phyloP scores from a whole-genome alignment of 1,140 invertebrate genomes.

The Matsumurasca onukii region DNA sequence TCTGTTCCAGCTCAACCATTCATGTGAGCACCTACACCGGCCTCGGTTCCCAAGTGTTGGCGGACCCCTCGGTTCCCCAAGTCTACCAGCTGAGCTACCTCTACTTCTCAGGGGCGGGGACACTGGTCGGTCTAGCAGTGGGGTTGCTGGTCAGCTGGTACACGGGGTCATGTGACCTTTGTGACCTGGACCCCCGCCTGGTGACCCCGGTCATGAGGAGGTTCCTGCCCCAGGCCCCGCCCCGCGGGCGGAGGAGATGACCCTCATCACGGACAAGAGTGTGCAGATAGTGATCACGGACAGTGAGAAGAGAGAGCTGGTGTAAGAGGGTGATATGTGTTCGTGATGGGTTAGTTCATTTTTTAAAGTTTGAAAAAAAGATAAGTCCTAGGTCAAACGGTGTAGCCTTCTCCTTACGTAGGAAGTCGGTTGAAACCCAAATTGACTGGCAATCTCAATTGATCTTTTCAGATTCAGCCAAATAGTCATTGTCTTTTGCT shows the following conservation, averaged over 20 bases:
- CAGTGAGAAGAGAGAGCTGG: no score
- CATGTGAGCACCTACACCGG: background rate
- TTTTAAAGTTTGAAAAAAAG: no score
- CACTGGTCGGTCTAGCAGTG: conserved; percentile 59
- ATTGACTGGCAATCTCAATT: no score
- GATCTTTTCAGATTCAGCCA: no score
- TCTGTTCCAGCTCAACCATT: no score
- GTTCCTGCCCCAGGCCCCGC: background rate
- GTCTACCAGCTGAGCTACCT: conserved; percentile 68
- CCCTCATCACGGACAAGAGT: background rate
- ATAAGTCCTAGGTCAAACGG: no score
- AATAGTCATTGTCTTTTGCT: no score
- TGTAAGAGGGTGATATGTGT: no score
- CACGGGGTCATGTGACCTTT: conserved; percentile 51
- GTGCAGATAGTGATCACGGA: background rate
- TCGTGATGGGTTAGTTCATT: no score
- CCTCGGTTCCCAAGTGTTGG: background rate
- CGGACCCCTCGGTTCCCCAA: conserved; percentile 60
- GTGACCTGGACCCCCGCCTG: background rate
- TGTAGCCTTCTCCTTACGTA: no score
- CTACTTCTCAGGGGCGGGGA: conserved; percentile 67
- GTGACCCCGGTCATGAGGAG: background rate
- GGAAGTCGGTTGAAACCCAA: no score
- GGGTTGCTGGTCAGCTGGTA: conserved; percentile 66
- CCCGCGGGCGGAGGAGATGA: background rate